Conservation (phyloP, 2,888 invertebrate species). For the Pristionchus maxplancki region DNA sequence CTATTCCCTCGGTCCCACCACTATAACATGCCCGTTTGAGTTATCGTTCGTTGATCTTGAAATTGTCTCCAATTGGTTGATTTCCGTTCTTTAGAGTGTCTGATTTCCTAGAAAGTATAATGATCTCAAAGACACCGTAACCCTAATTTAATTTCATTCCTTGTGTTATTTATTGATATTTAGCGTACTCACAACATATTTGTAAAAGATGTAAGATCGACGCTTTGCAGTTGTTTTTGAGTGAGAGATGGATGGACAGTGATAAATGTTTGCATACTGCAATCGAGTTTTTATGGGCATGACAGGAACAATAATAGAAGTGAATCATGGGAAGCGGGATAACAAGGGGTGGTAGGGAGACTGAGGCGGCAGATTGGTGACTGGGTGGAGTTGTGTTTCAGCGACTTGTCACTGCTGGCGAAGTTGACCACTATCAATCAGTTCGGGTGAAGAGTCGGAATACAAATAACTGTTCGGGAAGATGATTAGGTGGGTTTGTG, state of each 20-base stretch:
- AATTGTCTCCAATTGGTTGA: no score
- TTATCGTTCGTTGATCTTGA: neutral
- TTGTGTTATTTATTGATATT: neutral
- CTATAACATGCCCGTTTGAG: neutral
- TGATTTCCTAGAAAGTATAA: neutral
- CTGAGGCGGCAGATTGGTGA: neutral
- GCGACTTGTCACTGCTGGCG: neutral
- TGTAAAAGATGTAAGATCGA: neutral
- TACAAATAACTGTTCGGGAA: no score
- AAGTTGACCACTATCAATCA: no score
- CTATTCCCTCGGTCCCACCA: neutral
- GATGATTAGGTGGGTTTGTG: no score
- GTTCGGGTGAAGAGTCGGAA: no score
- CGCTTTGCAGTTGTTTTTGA: neutral
- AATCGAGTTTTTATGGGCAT: slow-evolving; percentile 9
- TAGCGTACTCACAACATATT: neutral
- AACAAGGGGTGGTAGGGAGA: neutral
- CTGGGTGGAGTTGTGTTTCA: neutral
- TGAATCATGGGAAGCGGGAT: neutral
- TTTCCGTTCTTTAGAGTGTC: neutral
- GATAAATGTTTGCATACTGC: slow-evolving; percentile 32
- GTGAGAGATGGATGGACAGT: neutral
- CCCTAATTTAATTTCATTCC: neutral
- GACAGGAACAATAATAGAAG: neutral
- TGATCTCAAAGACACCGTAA: neutral